These are phyloP conservation scores for Pogonus chalceus DNA, from an alignment of 1,140 invertebrate species.

Conservation along the genomic window DNA sequence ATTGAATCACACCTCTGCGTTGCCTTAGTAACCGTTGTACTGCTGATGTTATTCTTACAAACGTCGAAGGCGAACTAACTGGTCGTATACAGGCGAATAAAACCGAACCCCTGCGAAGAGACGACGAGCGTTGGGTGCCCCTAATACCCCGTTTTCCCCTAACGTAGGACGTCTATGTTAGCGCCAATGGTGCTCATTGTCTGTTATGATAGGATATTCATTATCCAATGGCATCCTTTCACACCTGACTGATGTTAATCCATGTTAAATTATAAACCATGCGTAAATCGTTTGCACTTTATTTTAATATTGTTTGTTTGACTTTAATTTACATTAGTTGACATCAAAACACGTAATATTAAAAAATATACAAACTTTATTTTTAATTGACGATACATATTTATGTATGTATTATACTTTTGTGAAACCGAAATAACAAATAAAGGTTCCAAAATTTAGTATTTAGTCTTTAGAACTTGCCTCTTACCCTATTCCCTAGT, in stretches of 20 bases:
- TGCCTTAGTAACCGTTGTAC: background rate
- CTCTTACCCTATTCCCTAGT: too few species aligned
- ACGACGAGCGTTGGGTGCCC: background rate
- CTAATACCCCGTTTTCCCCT: background rate
- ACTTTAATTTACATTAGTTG: too few species aligned
- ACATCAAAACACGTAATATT: too few species aligned
- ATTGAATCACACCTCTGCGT: too few species aligned
- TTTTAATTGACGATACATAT: too few species aligned
- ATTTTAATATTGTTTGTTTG: background rate
- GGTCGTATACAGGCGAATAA: background rate
- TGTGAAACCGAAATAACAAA: too few species aligned
- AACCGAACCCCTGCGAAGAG: background rate
- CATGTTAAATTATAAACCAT: background rate
- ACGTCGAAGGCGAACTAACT: background rate
- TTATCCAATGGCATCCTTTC: background rate
- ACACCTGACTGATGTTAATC: background rate
- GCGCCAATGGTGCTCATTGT: background rate
- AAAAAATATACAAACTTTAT: too few species aligned
- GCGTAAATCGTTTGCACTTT: background rate
- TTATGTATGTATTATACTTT: too few species aligned
- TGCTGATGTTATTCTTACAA: background rate
- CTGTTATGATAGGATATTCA: constrained; percentile 1
- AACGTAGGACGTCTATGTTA: background rate
- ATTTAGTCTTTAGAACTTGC: too few species aligned
- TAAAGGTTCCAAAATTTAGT: too few species aligned